Evolutionary conservation across 1,140 invertebrate genomes (phyloP).

Genomic region (Leucophenga varia): DNA sequence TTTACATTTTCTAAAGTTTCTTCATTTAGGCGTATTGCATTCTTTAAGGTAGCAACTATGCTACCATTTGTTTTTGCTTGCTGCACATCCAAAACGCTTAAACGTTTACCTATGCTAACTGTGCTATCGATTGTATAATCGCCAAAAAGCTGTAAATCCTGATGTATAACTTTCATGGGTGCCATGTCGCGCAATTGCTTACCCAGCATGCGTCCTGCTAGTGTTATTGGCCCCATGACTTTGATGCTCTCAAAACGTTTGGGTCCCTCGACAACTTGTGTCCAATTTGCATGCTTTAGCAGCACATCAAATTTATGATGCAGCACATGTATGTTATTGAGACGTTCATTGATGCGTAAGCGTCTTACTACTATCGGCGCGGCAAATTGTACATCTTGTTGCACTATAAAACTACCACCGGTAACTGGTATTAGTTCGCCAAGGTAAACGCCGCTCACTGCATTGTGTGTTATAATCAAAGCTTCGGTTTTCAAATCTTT

Average conservation of each 20-base stretch:
- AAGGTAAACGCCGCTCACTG: constrained; percentile 31
- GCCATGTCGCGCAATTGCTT: constrained; percentile 50
- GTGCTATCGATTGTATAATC: constrained; percentile 55
- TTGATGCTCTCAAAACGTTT: constrained; percentile 55
- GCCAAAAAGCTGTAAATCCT: constrained; percentile 41
- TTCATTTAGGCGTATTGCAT: constrained; percentile 26
- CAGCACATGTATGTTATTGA: constrained; percentile 56
- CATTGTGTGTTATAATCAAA: constrained; percentile 27
- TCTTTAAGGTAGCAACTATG: constrained; percentile 15
- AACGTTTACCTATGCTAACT: constrained; percentile 40
- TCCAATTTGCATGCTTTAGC: constrained; percentile 37
- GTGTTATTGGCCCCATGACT: constrained; percentile 51
- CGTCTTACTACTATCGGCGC: constrained; percentile 48
- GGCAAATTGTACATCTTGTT: constrained; percentile 55
- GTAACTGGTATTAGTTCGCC: constrained; percentile 32
- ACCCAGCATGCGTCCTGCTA: constrained; percentile 48
- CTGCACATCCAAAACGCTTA: constrained; percentile 43
- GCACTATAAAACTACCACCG: constrained; percentile 42
- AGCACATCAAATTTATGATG: constrained; percentile 55
- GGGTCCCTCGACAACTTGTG: constrained; percentile 53
- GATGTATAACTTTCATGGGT: constrained; percentile 48
- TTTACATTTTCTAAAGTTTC: constrained; percentile 39
- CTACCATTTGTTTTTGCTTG: background rate
- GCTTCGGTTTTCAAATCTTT: constrained; percentile 24
- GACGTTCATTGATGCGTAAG: constrained; percentile 39